phyloP scores from a whole-genome alignment of 2,797 vertebrate genomes.

The Ctenopoma kingsleyae region DNA sequence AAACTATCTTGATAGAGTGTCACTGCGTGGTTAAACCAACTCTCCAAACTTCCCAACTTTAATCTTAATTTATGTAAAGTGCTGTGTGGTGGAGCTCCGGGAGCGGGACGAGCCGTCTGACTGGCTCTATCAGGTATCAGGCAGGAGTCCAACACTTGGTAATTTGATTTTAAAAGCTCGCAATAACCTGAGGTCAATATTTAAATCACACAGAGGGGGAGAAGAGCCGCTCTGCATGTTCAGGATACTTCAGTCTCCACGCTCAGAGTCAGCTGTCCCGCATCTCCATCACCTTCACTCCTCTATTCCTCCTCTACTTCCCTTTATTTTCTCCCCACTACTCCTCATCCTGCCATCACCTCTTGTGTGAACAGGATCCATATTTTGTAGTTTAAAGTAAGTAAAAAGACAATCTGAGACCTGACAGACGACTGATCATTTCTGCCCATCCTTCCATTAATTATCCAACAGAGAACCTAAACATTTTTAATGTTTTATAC shows the following conservation, averaged over 20 bases:
- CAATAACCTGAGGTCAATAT: slow-evolving; percentile 82
- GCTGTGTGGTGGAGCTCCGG: slow-evolving; percentile 62
- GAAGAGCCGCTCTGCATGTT: slow-evolving; percentile 70
- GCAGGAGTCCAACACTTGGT: slow-evolving; percentile 71
- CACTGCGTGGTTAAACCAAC: slow-evolving; percentile 46
- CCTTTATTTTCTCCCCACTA: not conserved
- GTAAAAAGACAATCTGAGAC: too few species aligned
- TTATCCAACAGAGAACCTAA: too few species aligned
- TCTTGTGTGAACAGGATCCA: too few species aligned
- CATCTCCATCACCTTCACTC: slow-evolving; percentile 35
- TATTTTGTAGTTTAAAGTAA: too few species aligned
- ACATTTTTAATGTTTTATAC: too few species aligned
- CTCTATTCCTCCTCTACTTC: not conserved
- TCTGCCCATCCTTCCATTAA: too few species aligned
- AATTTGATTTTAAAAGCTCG: slow-evolving; percentile 81
- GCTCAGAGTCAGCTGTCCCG: slow-evolving; percentile 21
- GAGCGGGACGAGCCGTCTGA: slow-evolving; percentile 67
- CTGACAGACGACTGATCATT: too few species aligned
- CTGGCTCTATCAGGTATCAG: slow-evolving; percentile 73
- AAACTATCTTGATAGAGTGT: slow-evolving; percentile 57
- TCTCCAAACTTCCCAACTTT: slow-evolving; percentile 69
- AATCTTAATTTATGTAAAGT: slow-evolving; percentile 81
- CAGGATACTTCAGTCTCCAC: slow-evolving; percentile 50
- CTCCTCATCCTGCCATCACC: not conserved
- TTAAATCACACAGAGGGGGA: slow-evolving; percentile 66